Base-by-base conservation (phyloP, 2,797 vertebrate genomes). In the Chiroxiphia lanceolata region DNA sequence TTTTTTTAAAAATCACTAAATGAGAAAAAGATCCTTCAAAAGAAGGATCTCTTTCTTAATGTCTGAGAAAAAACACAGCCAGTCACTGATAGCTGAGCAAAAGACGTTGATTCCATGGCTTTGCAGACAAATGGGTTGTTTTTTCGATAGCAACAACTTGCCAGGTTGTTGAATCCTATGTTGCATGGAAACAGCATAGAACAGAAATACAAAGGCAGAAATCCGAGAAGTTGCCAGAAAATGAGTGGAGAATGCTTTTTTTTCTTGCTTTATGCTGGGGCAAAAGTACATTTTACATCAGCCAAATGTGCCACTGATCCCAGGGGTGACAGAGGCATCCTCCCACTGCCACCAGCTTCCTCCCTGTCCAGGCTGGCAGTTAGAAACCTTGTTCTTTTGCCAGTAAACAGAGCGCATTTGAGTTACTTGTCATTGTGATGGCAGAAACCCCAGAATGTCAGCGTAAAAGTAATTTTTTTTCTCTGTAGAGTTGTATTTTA, bases 171-270 rank as follows among this genome's bases (percentile, higher is more conserved):
- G 84, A 90, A 89, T 88, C 42, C 47, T 57, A 9, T 48, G 88
- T 93, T 93, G 88, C 88, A 59, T 92, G 64, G 86, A 95, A 93
- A 94, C 81, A 53, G 78, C 68, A 68, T 36, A 56, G 78, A 84
- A 40, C 71, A 90, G 94, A 90, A 93, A 91, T 38, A 48, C 15
- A 51, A 84, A 44, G 10, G 10, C 45, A 71, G 36, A 67, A 90
- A 79, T 70, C 19, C 34, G 67, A 84, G 53, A 83, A 82, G 38
- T 16, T 56, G 57, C 26, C 74, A 22, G 70, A 93, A 82, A 83
- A 60, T 11, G 20, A 83, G n/a, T 21, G 1, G 19, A 90, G 44
- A 74, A 44, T 47, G 53, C 51, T 65, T 23, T 64, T 69, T 74
- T 34, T 90, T 75, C 36, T 90, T 87, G 31, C n/a, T 71, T 69